Conservation (phyloP, 2,113 vertebrate species). For the Hirundichthys speculiger region DNA sequence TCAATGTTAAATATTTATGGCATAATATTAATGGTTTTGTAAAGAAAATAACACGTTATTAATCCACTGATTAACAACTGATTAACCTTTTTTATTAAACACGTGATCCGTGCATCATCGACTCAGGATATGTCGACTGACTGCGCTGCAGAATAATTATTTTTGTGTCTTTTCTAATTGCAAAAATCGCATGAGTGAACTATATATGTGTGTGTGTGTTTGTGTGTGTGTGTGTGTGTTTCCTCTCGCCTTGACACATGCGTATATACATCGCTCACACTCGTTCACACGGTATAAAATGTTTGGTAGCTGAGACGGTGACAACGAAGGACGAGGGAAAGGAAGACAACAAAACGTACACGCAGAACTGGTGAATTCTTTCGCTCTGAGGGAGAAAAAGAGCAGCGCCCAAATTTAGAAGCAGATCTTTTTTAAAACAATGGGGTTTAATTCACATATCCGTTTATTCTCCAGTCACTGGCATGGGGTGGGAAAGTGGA, state of each 20-base stretch:
- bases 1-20: conserved; percentile 87
- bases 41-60: conserved; percentile 88
- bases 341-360: conserved; percentile 60
- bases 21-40: conserved; percentile 85
- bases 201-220: conserved; percentile 62
- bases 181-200: conserved; percentile 81
- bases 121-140: conserved; percentile 81
- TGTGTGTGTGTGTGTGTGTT: conserved; percentile 18
- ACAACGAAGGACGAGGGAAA: conserved; percentile 58
- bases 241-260: conserved; percentile 55
- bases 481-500: conserved; percentile 69
- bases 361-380: conserved; percentile 68
- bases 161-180: conserved; percentile 86
- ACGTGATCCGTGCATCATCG: conserved; percentile 83
- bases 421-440: conserved; percentile 79
- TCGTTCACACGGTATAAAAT: conserved; percentile 60
- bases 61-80: conserved; percentile 87
- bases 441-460: conserved; percentile 82
- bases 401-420: conserved; percentile 72
- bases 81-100: conserved; percentile 87
- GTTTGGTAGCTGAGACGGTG: conserved; percentile 56
- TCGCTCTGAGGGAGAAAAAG: conserved; percentile 53
- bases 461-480: conserved; percentile 78
- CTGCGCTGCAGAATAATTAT: conserved; percentile 83
- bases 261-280: conserved; percentile 56